Percentiles rank a stretch among this genome's conserved stretches.
phyloP scores from a whole-genome alignment of 2,113 vertebrate species.

The Nycticorax nycticorax region DNA sequence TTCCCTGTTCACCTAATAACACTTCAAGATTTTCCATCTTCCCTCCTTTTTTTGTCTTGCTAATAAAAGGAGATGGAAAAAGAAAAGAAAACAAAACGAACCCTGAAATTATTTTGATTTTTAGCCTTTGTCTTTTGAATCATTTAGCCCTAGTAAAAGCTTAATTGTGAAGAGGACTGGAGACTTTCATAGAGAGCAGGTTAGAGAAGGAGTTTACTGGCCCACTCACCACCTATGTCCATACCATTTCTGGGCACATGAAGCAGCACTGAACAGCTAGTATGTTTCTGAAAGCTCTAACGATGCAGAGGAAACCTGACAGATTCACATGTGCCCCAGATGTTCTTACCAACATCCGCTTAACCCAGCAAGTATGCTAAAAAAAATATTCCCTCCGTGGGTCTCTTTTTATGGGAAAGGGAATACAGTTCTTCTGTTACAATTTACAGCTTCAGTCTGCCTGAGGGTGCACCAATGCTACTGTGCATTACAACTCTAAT shows the following conservation, averaged over 20 bases:
- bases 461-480: not conserved
- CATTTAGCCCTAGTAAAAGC: not conserved
- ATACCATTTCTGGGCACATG: not conserved
- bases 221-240: not conserved
- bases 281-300: not conserved
- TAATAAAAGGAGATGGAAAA: not conserved
- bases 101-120: not conserved
- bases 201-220: not conserved
- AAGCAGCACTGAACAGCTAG: not conserved
- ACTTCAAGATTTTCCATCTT: not conserved
- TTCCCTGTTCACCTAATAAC: not conserved
- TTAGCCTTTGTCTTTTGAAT: not conserved
- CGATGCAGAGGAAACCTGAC: not conserved
- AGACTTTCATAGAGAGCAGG: not conserved
- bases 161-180: not conserved
- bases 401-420: not conserved
- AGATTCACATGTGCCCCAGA: not conserved
- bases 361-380: not conserved
- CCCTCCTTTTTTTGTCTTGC: not conserved
- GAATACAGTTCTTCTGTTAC: not conserved
- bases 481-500: not conserved
- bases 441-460: not conserved
- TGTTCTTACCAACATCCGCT: not conserved
- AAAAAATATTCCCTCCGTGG: not conserved
- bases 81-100: too few species aligned